Evolutionary conservation across 2,113 vertebrate genomes (phyloP).

Genomic region (Fulica atra): DNA sequence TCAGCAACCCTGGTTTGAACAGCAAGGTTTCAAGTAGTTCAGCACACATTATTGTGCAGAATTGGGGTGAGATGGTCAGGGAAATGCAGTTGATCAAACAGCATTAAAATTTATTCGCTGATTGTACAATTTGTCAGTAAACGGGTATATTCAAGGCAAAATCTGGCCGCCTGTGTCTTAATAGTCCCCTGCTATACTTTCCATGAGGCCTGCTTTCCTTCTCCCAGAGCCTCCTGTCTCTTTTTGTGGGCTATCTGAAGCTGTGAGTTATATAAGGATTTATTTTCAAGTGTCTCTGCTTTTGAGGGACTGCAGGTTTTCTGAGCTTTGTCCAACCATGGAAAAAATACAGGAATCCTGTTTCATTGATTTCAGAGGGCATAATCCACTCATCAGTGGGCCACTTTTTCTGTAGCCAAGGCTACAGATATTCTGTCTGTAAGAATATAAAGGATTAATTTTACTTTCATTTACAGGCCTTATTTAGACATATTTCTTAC

Average conservation of each 20-base stretch:
- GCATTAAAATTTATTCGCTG: not conserved
- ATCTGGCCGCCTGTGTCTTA: not conserved
- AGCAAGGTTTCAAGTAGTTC: not conserved
- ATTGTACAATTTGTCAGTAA: not conserved
- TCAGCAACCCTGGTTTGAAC: not conserved
- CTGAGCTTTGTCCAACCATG: not conserved
- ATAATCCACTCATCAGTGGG: not conserved
- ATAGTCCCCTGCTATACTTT: not conserved
- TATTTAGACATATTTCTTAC: not conserved
- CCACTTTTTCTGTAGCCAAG: not conserved
- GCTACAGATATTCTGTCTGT: not conserved
- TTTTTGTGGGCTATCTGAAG: not conserved
- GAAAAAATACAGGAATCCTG: not conserved
- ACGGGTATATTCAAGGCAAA: not conserved
- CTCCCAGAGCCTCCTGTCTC: not conserved
- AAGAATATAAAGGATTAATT: not conserved
- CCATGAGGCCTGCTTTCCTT: not conserved
- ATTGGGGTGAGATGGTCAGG: slow-evolving; percentile 31
- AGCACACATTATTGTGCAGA: not conserved
- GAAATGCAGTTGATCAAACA: slow-evolving; percentile 20
- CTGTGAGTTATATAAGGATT: not conserved
- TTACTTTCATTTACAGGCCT: not conserved
- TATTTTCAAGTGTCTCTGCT: not conserved
- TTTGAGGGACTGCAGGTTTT: not conserved
- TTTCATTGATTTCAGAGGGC: not conserved